Evolutionary conservation across 1,140 invertebrate species (phyloP), one percentile per base, ranked within the genome.

Genomic region (Reticulitermes speratus): DNA sequence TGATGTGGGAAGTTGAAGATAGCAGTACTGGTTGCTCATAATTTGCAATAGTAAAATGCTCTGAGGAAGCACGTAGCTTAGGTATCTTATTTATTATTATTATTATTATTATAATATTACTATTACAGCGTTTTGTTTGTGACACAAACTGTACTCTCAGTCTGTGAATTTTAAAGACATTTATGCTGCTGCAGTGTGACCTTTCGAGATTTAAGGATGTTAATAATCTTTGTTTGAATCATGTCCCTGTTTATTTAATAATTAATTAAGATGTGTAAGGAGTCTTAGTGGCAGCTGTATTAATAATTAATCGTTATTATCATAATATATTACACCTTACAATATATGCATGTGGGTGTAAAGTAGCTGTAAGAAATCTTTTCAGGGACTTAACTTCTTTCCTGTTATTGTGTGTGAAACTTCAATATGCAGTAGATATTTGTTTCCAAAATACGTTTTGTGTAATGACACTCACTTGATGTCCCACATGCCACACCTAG

Each of bases 281-380:
- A 0, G 5, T 75, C 65, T 75, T 75, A 75, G n/a, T 30, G 30
- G n/a, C 65, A 75, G n/a, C n/a, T 30, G 65, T 75, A 75, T 75
- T 75, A 30, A 75, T 75, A n/a, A 75, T 75, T 75, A 75, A 30
- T 75, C 8, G 14, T 75, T 25, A 75, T 75, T 14, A 75, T 14
- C n/a, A 75, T 55, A n/a, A 75, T 75, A 75, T 75, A 75, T 75
- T 75, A 75, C 16, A 25, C 65, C 65, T 75, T 75, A 75, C 9
- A 30, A 75, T 75, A 25, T 30, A 75, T 30, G 65, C 7, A 5
- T 75, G 65, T 75, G 65, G 25, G 9, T 75, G 65, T 75, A 75
- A 75, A n/a, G 65, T 75, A 75, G 65, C 65, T 75, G n/a, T 30
- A 65, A 65, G n/a, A 75, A 75, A 75, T 75, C 1, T 16, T 65